Evolutionary conservation across 2,113 vertebrate genomes (phyloP).

Genomic region (Acrocephalus kingi): DNA sequence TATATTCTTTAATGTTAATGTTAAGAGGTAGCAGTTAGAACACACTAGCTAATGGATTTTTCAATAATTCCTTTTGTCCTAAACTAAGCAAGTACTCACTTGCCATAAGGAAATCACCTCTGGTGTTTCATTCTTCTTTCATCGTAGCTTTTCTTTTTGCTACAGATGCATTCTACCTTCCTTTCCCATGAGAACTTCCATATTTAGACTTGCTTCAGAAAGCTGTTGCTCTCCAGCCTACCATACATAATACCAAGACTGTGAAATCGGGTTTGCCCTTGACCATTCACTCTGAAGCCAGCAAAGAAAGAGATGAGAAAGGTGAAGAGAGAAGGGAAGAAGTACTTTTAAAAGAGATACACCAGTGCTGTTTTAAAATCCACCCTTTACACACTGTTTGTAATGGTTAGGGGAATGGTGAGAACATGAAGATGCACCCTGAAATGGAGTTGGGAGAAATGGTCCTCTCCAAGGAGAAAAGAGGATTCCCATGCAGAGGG

Average conservation of each 20-base stretch:
- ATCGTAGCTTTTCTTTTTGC: neutral
- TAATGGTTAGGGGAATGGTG: neutral
- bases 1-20: neutral
- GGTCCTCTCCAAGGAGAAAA: neutral
- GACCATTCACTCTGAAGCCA: neutral
- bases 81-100: neutral
- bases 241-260: neutral
- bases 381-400: neutral
- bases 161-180: neutral
- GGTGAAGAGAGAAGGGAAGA: neutral
- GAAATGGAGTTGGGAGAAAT: neutral
- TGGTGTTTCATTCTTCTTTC: neutral
- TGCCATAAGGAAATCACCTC: neutral
- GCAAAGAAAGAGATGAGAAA: neutral
- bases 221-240: constrained; percentile 36
- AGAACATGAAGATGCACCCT: neutral
- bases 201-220: constrained; percentile 22
- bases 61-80: neutral
- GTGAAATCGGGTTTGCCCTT: constrained; percentile 1
- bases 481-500: neutral
- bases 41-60: neutral
- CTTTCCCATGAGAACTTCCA: neutral
- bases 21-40: neutral
- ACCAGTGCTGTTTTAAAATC: neutral
- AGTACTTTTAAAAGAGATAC: neutral